A percentile compares a stretch with the other conserved stretches of the same genome.
Conservation (phyloP, 2,888 invertebrate species). For the Tachina lurida region DNA sequence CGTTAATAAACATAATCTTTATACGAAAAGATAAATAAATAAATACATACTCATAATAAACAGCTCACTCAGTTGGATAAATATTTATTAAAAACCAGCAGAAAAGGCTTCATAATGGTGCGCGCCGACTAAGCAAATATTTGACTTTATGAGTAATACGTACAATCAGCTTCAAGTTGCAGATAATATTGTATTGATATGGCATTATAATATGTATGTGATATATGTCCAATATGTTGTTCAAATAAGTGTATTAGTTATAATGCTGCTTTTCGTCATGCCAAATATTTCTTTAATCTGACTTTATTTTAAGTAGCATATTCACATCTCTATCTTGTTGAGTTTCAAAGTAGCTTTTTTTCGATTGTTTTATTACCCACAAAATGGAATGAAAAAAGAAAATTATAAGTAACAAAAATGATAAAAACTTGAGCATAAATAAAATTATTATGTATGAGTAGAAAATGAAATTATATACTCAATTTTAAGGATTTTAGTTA, state of each 20-base stretch:
- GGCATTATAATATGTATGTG: no score
- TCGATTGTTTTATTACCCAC: constrained; percentile 52
- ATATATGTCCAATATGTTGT: no score
- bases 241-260: no score
- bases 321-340: constrained; percentile 15
- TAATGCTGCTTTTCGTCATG: no score
- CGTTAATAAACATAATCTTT: not conserved
- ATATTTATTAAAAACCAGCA: not conserved
- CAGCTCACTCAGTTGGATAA: not conserved
- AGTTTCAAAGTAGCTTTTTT: constrained; percentile 1
- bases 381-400: not conserved
- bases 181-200: no score
- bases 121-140: no score
- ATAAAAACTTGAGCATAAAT: constrained; percentile 64
- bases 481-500: constrained; percentile 51
- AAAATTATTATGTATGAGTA: constrained; percentile 54
- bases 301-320: not conserved
- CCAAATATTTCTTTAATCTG: no score
- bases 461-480: constrained; percentile 62
- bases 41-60: constrained; percentile 3
- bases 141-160: no score
- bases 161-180: no score
- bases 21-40: no score
- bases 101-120: no score
- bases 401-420: not conserved